These are phyloP conservation scores for Thereva unica DNA, from an alignment of 2,888 invertebrate species.

Conservation along the genomic window DNA sequence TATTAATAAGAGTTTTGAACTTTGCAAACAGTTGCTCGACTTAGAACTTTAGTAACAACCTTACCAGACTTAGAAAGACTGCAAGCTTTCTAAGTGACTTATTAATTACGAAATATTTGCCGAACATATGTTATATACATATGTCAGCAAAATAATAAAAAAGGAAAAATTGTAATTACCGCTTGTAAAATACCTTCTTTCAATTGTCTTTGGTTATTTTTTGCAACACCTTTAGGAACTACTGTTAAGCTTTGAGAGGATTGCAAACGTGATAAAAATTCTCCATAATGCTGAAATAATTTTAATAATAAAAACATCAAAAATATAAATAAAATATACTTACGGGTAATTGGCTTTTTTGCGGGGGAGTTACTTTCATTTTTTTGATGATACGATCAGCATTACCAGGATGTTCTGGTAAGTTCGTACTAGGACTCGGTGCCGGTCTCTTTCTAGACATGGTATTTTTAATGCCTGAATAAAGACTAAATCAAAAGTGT, in stretches of 20 bases:
- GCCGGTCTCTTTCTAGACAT: background rate
- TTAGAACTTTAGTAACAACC: no score
- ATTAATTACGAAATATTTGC: no score
- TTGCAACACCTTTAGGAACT: background rate
- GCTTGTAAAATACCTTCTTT: conserved; percentile 1
- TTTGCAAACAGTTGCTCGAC: no score
- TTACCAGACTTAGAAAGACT: no score
- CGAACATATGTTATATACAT: background rate
- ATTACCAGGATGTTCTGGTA: background rate
- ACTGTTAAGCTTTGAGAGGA: conserved; percentile 31
- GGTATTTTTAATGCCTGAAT: background rate
- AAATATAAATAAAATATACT: background rate
- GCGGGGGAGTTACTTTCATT: background rate
- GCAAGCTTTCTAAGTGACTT: no score
- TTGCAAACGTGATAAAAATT: conserved; percentile 28
- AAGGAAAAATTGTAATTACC: background rate
- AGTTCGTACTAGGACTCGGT: background rate
- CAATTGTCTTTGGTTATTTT: background rate
- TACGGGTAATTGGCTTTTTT: no score
- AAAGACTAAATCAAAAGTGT: background rate
- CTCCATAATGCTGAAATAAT: conserved; percentile 18
- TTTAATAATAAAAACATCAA: background rate
- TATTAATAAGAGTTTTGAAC: no score
- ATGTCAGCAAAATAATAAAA: background rate
- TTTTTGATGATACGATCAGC: background rate